phyloP scores from a whole-genome alignment of 2,113 vertebrate genomes.

The Neodontobutis hainanensis region DNA sequence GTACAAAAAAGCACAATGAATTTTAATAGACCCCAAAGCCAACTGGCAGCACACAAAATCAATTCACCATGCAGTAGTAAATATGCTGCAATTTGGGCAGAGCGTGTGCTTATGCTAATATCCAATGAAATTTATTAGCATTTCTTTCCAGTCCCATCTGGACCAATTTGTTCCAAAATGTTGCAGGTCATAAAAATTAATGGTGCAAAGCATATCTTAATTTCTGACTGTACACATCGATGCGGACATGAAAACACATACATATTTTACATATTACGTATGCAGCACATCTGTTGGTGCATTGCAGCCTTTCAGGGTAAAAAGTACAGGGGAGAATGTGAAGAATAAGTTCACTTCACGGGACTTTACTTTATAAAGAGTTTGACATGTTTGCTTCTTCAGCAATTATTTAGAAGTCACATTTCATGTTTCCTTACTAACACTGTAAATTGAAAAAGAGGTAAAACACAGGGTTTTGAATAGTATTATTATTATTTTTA shows the following conservation, averaged over 20 bases:
- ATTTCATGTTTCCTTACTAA: too few relatives aligned
- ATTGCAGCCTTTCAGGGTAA: conserved; percentile 46
- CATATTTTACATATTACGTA: background rate
- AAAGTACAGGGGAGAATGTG: conserved; percentile 29
- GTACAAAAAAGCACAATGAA: background rate
- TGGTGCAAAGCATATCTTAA: background rate
- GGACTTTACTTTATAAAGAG: too few relatives aligned
- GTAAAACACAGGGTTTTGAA: too few relatives aligned
- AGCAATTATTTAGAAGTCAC: too few relatives aligned
- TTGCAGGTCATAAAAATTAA: conserved; percentile 29
- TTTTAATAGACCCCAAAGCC: background rate
- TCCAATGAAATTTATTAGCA: conserved; percentile 53
- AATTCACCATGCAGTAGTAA: conserved; percentile 3
- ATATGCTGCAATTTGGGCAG: background rate
- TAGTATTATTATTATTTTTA: too few relatives aligned
- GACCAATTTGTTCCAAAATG: conserved; percentile 34
- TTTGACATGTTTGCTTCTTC: too few relatives aligned
- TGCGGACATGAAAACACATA: background rate
- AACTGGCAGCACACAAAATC: background rate
- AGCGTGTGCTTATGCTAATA: conserved; percentile 51
- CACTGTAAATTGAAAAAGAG: too few relatives aligned
- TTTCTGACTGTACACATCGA: background rate
- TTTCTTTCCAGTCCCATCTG: conserved; percentile 40
- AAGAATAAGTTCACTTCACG: conserved; percentile 8
- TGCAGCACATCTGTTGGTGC: conserved; percentile 17